phyloP scores from a whole-genome alignment of 2,797 vertebrate species.

The Bryconaethiops microstoma region DNA sequence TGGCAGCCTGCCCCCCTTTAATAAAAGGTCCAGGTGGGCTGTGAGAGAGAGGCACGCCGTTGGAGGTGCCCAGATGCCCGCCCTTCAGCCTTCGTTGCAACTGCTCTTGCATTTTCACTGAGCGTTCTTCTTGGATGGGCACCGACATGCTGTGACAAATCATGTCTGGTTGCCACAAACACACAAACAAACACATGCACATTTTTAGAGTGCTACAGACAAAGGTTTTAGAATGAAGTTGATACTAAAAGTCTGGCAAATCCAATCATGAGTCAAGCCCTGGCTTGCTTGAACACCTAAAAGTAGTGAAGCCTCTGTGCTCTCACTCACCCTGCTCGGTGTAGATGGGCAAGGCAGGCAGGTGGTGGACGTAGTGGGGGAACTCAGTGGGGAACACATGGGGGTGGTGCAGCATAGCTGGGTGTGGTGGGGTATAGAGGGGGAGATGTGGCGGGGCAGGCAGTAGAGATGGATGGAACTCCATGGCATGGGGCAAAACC shows the following conservation, averaged over 20 bases:
- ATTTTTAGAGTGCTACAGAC: background rate
- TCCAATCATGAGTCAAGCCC: background rate
- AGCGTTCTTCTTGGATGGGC: slow-evolving; percentile 74
- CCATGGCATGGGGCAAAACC: slow-evolving; percentile 77
- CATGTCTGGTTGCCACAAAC: slow-evolving; percentile 36
- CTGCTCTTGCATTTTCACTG: slow-evolving; percentile 78
- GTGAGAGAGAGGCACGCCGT: slow-evolving; percentile 56
- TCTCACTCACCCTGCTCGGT: slow-evolving; percentile 75
- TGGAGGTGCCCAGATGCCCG: slow-evolving; percentile 65
- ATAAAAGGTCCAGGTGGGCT: slow-evolving; percentile 60
- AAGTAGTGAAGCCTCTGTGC: background rate
- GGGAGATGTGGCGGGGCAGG: slow-evolving; percentile 71
- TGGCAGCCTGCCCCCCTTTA: slow-evolving; percentile 62
- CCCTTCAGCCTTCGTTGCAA: slow-evolving; percentile 79
- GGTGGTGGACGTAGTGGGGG: slow-evolving; percentile 75
- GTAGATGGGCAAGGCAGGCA: slow-evolving; percentile 68
- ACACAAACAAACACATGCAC: slow-evolving; percentile 7
- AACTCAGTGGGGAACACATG: slow-evolving; percentile 75
- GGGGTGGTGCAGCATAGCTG: slow-evolving; percentile 71
- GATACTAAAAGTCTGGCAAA: background rate
- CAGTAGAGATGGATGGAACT: slow-evolving; percentile 75
- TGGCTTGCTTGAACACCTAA: background rate
- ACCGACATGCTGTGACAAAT: slow-evolving; percentile 46
- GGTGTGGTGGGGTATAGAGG: slow-evolving; percentile 70
- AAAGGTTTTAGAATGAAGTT: background rate